Evolutionary conservation across 2,113 vertebrate species (phyloP).

Genomic region (Circaetus gallicus): DNA sequence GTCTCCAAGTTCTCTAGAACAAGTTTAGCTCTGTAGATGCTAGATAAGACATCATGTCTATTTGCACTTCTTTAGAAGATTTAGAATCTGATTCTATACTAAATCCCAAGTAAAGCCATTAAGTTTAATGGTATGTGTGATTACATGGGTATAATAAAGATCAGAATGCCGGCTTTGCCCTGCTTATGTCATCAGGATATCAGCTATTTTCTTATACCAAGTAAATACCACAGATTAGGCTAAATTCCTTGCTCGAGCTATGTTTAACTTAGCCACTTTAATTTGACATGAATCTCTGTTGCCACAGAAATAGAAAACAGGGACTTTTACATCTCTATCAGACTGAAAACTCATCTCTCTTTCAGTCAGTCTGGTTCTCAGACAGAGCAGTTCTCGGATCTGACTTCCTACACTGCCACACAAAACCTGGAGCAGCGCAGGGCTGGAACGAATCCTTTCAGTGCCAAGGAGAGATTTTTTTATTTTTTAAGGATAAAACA

Average conservation of each 20-base stretch:
- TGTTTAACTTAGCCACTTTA: background rate
- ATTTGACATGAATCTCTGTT: background rate
- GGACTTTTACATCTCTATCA: background rate
- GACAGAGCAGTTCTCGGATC: background rate
- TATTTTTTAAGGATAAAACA: background rate
- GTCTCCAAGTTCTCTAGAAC: background rate
- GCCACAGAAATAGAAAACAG: background rate
- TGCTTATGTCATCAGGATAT: background rate
- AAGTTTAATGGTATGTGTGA: background rate
- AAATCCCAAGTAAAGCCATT: conserved; percentile 15
- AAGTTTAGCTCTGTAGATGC: background rate
- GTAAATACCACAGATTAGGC: conserved; percentile 4
- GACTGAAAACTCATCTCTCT: background rate
- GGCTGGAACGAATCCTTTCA: background rate
- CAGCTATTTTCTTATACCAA: background rate
- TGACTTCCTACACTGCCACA: background rate
- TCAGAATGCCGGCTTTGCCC: background rate
- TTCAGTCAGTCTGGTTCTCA: background rate
- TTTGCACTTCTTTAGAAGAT: background rate
- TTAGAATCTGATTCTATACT: background rate
- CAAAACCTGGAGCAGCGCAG: background rate
- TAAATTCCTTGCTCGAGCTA: background rate
- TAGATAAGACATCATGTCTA: background rate
- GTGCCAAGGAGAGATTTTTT: background rate
- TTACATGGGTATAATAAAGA: background rate